phyloP scores from a whole-genome alignment of 2,113 vertebrate genomes.

The Jacana jacana region DNA sequence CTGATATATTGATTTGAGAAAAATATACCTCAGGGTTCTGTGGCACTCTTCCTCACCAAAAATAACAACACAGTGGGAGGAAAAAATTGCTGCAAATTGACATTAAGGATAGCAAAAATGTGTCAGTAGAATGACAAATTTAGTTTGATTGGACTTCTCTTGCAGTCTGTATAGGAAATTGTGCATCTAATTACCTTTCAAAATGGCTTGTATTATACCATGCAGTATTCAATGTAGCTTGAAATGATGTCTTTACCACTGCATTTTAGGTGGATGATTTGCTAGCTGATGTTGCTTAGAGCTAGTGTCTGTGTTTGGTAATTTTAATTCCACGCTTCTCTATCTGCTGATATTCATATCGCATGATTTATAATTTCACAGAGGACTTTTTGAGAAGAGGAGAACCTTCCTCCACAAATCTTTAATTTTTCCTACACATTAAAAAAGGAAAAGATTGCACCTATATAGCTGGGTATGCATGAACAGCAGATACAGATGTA shows the following conservation, averaged over 20 bases:
- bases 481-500: background rate
- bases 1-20: background rate
- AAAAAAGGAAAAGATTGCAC: background rate
- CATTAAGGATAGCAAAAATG: constrained; percentile 22
- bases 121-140: constrained; percentile 44
- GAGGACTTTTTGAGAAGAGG: background rate
- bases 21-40: background rate
- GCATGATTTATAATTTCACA: constrained; percentile 21
- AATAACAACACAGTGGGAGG: constrained; percentile 11
- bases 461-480: background rate
- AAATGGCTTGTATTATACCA: constrained; percentile 53
- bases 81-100: constrained; percentile 37
- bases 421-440: background rate
- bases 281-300: constrained; percentile 58
- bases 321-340: constrained; percentile 45
- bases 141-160: constrained; percentile 53
- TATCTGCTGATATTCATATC: constrained; percentile 7
- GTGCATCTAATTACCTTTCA: constrained; percentile 70
- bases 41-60: background rate
- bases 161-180: constrained; percentile 51
- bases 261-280: constrained; percentile 52
- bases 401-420: background rate
- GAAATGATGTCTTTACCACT: constrained; percentile 60
- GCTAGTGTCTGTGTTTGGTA: background rate
- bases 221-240: constrained; percentile 56